Evolutionary conservation across 2,888 invertebrate genomes (phyloP).

Genomic region (Pardosa pseudoannulata): DNA sequence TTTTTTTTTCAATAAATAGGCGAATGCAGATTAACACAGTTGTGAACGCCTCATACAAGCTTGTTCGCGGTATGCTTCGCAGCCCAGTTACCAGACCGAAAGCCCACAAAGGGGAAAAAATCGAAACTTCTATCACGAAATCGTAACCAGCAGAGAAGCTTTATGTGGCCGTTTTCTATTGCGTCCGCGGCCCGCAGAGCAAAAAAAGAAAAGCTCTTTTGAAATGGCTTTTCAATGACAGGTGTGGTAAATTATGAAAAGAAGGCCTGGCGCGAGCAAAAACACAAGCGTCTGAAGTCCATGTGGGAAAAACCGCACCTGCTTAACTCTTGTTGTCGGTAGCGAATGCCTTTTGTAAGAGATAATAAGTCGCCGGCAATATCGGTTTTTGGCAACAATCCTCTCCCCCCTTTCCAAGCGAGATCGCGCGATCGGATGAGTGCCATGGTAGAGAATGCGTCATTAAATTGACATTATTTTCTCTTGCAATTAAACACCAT

Average conservation of each 20-base stretch:
- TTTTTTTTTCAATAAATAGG: no score
- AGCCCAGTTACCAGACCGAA: neutral
- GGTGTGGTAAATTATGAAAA: conserved; percentile 6
- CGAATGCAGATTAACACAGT: no score
- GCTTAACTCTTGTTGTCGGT: neutral
- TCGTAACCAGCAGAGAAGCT: neutral
- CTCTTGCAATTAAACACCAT: no score
- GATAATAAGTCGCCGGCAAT: neutral
- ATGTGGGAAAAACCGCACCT: conserved; percentile 40
- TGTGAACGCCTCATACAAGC: neutral
- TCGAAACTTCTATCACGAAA: neutral
- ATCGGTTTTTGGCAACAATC: conserved; percentile 2
- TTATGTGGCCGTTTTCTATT: neutral
- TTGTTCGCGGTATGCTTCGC: neutral
- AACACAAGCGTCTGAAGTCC: neutral
- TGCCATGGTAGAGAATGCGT: no score
- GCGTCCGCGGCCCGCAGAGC: neutral
- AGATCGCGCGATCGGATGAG: neutral
- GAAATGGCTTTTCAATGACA: neutral
- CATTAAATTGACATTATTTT: no score
- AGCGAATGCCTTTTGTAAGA: neutral
- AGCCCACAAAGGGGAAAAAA: neutral
- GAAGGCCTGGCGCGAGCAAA: neutral
- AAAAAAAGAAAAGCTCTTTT: neutral
- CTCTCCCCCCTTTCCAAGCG: neutral